Percentiles rank a stretch among this genome's conserved stretches.
Conservation (phyloP, 2,888 invertebrate genomes). For the Mycogona germanica region DNA sequence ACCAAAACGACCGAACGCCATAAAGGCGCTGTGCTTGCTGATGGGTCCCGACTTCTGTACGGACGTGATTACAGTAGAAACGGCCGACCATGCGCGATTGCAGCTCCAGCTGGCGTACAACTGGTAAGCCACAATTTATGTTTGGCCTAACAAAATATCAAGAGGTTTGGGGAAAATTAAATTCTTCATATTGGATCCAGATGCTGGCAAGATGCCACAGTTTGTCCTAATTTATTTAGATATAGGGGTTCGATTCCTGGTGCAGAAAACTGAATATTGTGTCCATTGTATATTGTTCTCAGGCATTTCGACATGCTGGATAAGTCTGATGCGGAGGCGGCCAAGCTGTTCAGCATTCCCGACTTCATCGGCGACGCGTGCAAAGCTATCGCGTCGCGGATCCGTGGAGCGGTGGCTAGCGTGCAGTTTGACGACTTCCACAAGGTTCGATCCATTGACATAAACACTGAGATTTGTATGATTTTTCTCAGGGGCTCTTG, state of each 20-base stretch:
- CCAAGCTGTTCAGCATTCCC: constrained; percentile 40
- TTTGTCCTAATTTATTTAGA: no score
- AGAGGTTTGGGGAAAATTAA: no score
- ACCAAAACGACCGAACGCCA: constrained; percentile 39
- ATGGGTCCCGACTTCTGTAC: constrained; percentile 42
- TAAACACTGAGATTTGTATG: not conserved
- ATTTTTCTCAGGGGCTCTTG: no score
- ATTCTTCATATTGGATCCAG: no score
- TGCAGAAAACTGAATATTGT: no score
- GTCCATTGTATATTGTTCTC: not conserved
- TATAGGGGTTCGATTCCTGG: no score
- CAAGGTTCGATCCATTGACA: constrained; percentile 32
- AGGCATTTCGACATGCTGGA: constrained; percentile 37
- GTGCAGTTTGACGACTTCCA: constrained; percentile 41
- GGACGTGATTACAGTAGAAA: constrained; percentile 40
- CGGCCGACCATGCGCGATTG: constrained; percentile 41
- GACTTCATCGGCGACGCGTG: constrained; percentile 42
- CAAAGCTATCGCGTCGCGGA: constrained; percentile 40
- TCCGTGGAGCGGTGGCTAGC: constrained; percentile 39
- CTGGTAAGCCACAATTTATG: constrained; percentile 29
- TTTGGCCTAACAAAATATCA: not conserved
- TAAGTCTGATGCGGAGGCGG: constrained; percentile 29
- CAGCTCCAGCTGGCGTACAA: constrained; percentile 40
- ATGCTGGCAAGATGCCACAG: no score
- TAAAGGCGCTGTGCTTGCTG: constrained; percentile 38